Percentiles rank a stretch among this genome's conserved stretches.
Conservation (phyloP, 2,888 invertebrate species). For the Drosophila differens region DNA sequence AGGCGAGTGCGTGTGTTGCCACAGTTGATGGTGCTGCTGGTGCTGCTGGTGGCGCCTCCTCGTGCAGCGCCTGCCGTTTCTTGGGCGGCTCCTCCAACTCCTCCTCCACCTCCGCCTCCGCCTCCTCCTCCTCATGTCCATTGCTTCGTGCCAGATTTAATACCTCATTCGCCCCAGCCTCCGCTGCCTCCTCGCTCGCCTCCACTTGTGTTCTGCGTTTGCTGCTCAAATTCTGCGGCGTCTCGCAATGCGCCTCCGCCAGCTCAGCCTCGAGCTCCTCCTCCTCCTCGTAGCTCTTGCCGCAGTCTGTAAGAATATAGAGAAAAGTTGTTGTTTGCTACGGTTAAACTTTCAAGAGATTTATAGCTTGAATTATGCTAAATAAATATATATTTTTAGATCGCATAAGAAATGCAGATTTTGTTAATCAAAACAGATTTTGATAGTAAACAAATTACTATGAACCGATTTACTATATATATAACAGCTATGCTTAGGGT, state of each 20-base stretch:
- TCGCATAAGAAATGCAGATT: no score
- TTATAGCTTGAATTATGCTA: not conserved
- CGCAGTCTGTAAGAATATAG: constrained; percentile 75
- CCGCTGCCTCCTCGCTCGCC: not conserved
- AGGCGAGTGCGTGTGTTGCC: constrained; percentile 54
- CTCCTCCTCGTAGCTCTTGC: constrained; percentile 74
- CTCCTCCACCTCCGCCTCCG: not conserved
- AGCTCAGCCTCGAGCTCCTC: constrained; percentile 44
- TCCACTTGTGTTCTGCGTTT: constrained; percentile 70
- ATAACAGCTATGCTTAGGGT: not conserved
- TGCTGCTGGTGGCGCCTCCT: not conserved
- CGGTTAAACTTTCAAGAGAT: constrained; percentile 31
- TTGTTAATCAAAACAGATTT: no score
- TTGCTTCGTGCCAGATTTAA: constrained; percentile 75
- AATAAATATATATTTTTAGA: no score
- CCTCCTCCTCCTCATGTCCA: constrained; percentile 32
- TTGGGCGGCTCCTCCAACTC: not conserved
- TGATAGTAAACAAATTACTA: no score
- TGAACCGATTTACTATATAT: no score
- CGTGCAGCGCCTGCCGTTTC: not conserved
- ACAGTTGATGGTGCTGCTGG: constrained; percentile 12
- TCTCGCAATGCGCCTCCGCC: constrained; percentile 36
- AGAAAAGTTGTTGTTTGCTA: constrained; percentile 20
- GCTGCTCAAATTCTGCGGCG: constrained; percentile 78
- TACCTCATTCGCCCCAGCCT: constrained; percentile 65